phyloP scores from a whole-genome alignment of 2,888 invertebrate genomes.

The Corbicula japonica region DNA sequence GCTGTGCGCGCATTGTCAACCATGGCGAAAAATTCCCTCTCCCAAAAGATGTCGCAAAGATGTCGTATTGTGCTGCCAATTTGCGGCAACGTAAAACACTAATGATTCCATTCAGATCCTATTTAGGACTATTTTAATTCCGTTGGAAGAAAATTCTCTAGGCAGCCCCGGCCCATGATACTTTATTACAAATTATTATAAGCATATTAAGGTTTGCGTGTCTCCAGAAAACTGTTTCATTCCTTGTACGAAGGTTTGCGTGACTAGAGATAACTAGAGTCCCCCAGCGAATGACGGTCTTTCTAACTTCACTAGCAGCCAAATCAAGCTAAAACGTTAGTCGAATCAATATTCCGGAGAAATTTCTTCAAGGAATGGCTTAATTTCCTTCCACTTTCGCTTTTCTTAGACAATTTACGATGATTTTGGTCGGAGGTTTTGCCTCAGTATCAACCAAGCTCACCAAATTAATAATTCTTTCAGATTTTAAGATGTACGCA shows the following conservation, averaged over 20 bases:
- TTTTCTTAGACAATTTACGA: slow-evolving; percentile 24
- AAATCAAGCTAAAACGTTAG: slow-evolving; percentile 56
- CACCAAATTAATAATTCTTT: background rate
- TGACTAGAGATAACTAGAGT: slow-evolving; percentile 49
- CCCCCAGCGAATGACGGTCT: slow-evolving; percentile 54
- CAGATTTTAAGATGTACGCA: background rate
- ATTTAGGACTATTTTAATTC: slow-evolving; percentile 72
- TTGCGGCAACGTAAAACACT: slow-evolving; percentile 56
- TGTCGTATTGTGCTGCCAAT: slow-evolving; percentile 49
- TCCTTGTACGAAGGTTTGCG: slow-evolving; percentile 36
- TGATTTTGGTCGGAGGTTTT: too few species aligned
- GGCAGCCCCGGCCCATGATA: slow-evolving; percentile 68
- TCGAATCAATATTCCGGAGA: slow-evolving; percentile 29
- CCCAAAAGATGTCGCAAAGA: slow-evolving; percentile 1
- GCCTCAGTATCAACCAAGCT: slow-evolving; percentile 1
- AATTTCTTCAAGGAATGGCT: slow-evolving; percentile 25
- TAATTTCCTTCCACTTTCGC: slow-evolving; percentile 14
- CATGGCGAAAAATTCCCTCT: slow-evolving; percentile 12
- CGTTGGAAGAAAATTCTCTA: slow-evolving; percentile 66
- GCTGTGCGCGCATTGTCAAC: slow-evolving; percentile 41
- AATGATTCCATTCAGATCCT: slow-evolving; percentile 75
- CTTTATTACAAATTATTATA: slow-evolving; percentile 78
- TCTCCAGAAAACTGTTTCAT: slow-evolving; percentile 29
- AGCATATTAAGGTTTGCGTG: slow-evolving; percentile 76
- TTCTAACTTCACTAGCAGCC: slow-evolving; percentile 63